Conservation (phyloP, 2,113 vertebrate genomes). For the Atractosteus spatula region DNA sequence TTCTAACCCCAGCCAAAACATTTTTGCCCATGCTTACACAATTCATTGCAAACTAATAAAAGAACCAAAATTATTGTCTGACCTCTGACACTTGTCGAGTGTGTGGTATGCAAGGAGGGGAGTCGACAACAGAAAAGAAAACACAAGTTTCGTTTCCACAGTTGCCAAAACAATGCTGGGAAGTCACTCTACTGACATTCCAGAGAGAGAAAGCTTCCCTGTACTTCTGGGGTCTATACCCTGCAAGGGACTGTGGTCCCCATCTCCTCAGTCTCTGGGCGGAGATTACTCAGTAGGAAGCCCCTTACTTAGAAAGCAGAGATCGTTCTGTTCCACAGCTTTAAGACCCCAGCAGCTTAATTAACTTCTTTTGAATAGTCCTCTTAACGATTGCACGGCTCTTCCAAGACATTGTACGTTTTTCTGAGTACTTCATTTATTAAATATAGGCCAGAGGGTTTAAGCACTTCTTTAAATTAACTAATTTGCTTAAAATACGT, state of each 20-base stretch:
- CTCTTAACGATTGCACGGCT: background rate
- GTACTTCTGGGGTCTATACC: background rate
- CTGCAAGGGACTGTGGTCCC: slow-evolving; percentile 2
- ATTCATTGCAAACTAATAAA: too few relatives aligned
- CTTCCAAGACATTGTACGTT: slow-evolving; percentile 12
- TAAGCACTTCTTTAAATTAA: too few relatives aligned
- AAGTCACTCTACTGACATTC: background rate
- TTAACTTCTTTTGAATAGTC: slow-evolving; percentile 14
- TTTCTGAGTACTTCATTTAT: background rate
- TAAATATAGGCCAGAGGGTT: too few relatives aligned
- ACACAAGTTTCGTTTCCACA: background rate
- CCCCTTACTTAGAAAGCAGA: slow-evolving; percentile 2
- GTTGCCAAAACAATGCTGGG: slow-evolving; percentile 1
- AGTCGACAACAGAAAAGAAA: background rate
- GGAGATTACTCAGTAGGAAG: slow-evolving; percentile 1
- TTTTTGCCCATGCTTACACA: too few relatives aligned
- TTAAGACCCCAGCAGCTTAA: slow-evolving; percentile 12
- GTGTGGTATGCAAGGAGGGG: too few relatives aligned
- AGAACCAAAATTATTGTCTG: too few relatives aligned
- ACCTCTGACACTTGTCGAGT: too few relatives aligned
- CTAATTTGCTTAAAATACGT: too few relatives aligned
- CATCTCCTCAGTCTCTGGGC: background rate
- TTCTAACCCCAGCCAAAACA: too few relatives aligned
- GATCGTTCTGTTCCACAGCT: slow-evolving; percentile 11
- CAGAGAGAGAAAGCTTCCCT: background rate